These are phyloP conservation scores for Drosophila ficusphila DNA, from an alignment of 1,140 invertebrate genomes.

Conservation along the genomic window DNA sequence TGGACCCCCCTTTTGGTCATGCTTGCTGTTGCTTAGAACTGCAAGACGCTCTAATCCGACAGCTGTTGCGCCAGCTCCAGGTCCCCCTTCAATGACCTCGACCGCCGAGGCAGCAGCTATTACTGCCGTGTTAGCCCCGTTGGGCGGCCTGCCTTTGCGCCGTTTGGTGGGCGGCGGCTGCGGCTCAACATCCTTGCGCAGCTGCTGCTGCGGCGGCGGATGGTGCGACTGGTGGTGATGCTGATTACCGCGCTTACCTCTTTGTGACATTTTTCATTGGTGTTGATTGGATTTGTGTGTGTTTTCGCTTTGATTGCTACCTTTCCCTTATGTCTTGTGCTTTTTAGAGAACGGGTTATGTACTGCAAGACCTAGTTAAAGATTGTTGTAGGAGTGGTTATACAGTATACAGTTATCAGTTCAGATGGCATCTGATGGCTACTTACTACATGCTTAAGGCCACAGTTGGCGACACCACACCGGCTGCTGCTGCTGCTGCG, in stretches of 20 bases:
- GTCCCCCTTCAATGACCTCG: conserved; percentile 6
- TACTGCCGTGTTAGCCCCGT: conserved; percentile 51
- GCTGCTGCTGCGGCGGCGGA: conserved; percentile 77
- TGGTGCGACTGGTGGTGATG: conserved; percentile 67
- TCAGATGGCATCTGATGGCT: background rate
- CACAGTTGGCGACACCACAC: conserved; percentile 80
- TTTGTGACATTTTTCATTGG: conserved; percentile 84
- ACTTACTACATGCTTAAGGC: conserved; percentile 84
- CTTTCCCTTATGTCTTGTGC: conserved; percentile 38
- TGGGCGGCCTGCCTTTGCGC: conserved; percentile 82
- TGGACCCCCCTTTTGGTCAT: conserved; percentile 20
- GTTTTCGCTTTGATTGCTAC: conserved; percentile 55
- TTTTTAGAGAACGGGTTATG: conserved; percentile 38
- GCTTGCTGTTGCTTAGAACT: conserved; percentile 36
- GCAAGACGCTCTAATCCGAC: conserved; percentile 31
- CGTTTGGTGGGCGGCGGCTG: conserved; percentile 81
- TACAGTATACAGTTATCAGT: background rate
- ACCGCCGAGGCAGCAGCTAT: conserved; percentile 30
- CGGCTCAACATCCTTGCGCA: conserved; percentile 82
- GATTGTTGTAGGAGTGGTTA: background rate
- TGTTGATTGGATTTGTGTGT: conserved; percentile 72
- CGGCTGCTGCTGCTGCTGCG: conserved; percentile 71
- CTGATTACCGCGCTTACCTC: conserved; percentile 84
- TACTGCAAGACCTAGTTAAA: conserved; percentile 35
- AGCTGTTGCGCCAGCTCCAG: conserved; percentile 39